phyloP scores from a whole-genome alignment of 2,888 invertebrate genomes.

The Caenorhabditis becei region DNA sequence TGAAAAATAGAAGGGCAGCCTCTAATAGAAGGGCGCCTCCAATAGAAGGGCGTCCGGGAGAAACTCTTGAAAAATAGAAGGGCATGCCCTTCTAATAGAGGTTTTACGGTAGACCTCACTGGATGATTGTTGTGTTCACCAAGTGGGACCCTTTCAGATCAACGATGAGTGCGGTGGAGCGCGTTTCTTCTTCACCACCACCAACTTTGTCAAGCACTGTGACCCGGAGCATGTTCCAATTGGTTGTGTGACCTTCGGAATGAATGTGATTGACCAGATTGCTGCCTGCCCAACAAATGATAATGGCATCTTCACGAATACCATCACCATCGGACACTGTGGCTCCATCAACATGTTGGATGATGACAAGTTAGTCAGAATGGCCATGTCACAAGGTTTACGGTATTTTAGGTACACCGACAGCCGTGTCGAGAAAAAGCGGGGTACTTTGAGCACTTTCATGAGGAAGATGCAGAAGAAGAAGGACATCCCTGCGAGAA shows the following conservation, averaged over 20 bases:
- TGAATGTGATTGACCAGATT: constrained; percentile 16
- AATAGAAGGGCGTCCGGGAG: no score
- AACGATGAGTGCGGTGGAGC: constrained; percentile 19
- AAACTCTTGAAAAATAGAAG: no score
- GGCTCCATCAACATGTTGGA: constrained; percentile 11
- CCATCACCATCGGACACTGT: constrained; percentile 22
- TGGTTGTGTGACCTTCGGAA: constrained; percentile 17
- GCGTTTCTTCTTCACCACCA: constrained; percentile 28
- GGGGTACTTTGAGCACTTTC: background rate
- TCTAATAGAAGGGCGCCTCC: no score
- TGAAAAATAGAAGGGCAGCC: no score
- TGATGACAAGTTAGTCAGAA: constrained; percentile 11
- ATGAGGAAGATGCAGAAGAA: background rate
- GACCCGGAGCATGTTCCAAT: constrained; percentile 13
- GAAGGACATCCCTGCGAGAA: background rate
- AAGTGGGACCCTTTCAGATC: no score
- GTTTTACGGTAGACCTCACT: no score
- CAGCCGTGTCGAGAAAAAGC: background rate
- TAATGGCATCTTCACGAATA: background rate
- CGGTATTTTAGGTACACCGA: no score
- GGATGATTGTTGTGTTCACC: no score
- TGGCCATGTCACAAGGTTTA: no score
- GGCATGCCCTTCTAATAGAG: no score
- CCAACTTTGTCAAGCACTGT: constrained; percentile 7
- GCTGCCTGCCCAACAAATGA: background rate